Evolutionary conservation across 2,888 invertebrate genomes (phyloP).

Genomic region (Hesperia comma): DNA sequence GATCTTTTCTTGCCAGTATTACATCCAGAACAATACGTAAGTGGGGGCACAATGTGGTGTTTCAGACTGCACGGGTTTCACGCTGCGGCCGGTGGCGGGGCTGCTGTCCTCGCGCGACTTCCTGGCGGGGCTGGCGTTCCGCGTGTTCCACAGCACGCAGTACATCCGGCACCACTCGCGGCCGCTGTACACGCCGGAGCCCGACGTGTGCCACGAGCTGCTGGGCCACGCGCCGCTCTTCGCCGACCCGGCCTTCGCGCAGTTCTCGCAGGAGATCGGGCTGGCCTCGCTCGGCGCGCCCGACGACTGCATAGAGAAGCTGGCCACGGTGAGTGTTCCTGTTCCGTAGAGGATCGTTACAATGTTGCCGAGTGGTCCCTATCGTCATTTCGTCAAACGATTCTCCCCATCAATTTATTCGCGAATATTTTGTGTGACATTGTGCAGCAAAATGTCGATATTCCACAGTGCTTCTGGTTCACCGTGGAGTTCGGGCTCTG

Average conservation of each 20-base stretch:
- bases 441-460: too few species aligned
- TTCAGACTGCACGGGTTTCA: conserved; percentile 97
- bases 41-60: neutral
- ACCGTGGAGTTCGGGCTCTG: conserved; percentile 99
- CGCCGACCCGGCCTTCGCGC: conserved; percentile 97
- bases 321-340: conserved; percentile 95
- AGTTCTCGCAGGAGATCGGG: conserved; percentile 99
- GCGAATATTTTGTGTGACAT: too few species aligned
- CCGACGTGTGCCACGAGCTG: conserved; percentile 98
- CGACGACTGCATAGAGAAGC: conserved; percentile 97
- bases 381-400: too few species aligned
- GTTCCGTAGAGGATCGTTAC: too few species aligned
- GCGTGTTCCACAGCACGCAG: conserved; percentile 99
- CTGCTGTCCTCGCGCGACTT: conserved; percentile 99
- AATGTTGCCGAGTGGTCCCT: too few species aligned
- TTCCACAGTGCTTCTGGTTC: conserved; percentile 99
- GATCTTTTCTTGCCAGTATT: too few species aligned
- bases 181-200: conserved; percentile 99
- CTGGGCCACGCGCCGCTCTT: conserved; percentile 98
- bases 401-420: too few species aligned
- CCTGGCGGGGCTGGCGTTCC: conserved; percentile 97
- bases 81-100: conserved; percentile 98
- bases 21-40: too few species aligned
- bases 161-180: conserved; percentile 97
- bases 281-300: conserved; percentile 98